phyloP scores from a whole-genome alignment of 2,113 vertebrate species.

The Chitala chitala region DNA sequence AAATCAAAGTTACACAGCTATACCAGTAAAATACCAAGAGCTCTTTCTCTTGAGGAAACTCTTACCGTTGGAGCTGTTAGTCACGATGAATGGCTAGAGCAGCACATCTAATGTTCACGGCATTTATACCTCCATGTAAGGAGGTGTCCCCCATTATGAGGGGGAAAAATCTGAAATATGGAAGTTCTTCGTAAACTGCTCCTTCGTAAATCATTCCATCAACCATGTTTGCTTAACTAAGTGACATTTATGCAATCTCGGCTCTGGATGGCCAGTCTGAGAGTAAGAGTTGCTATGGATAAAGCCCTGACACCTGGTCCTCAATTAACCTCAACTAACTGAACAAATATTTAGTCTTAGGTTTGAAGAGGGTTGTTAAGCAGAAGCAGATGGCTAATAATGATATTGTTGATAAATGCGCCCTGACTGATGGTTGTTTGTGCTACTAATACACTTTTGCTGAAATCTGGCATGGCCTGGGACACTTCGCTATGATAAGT shows the following conservation, averaged over 20 bases:
- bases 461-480: no score
- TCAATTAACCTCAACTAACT: constrained; percentile 3
- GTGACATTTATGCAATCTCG: constrained; percentile 10
- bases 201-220: constrained; percentile 10
- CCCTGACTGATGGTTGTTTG: no score
- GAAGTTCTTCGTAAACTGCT: background rate
- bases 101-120: background rate
- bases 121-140: constrained; percentile 11
- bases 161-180: background rate
- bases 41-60: background rate
- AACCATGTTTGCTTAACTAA: constrained; percentile 14
- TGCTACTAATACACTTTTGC: no score
- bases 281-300: background rate
- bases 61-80: background rate
- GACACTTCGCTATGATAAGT: no score
- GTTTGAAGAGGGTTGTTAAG: constrained; percentile 9
- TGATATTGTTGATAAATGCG: constrained; percentile 7
- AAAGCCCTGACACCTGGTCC: constrained; percentile 6
- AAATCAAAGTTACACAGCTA: no score
- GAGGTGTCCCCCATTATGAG: background rate
- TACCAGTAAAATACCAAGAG: no score
- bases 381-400: constrained; percentile 23
- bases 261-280: background rate
- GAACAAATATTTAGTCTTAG: constrained; percentile 2
- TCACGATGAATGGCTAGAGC: background rate